Evolutionary conservation across 2,888 invertebrate species (phyloP).

Genomic region (Tigriopus californicus): DNA sequence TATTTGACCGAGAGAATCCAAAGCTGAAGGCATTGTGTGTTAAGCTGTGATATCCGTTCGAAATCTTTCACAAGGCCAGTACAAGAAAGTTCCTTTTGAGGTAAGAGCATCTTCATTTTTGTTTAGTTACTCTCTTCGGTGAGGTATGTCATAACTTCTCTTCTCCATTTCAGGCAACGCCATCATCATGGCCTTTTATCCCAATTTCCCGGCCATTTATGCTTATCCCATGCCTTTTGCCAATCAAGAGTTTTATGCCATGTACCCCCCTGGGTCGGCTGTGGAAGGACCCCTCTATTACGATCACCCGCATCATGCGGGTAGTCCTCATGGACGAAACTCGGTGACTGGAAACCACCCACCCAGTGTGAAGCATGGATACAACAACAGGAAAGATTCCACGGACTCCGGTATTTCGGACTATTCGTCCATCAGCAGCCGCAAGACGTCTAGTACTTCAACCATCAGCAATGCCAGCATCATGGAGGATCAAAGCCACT

Average conservation of each 20-base stretch:
- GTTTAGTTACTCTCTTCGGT: too few species aligned
- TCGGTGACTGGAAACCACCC: neutral
- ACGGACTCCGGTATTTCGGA: slow-evolving; percentile 8
- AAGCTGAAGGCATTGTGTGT: too few species aligned
- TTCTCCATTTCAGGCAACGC: neutral
- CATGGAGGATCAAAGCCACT: neutral
- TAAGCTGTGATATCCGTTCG: too few species aligned
- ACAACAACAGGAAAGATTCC: slow-evolving; percentile 13
- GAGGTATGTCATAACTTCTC: too few species aligned
- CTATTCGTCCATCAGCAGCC: neutral
- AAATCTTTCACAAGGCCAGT: too few species aligned
- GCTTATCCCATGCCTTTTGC: slow-evolving; percentile 16
- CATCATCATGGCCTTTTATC: slow-evolving; percentile 12
- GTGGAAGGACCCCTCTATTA: neutral
- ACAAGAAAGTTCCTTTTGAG: too few species aligned
- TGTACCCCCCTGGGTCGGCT: slow-evolving; percentile 9
- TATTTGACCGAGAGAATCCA: too few species aligned
- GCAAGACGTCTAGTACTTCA: slow-evolving; percentile 14
- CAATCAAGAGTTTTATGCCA: slow-evolving; percentile 16
- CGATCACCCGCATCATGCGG: neutral
- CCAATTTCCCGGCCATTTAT: slow-evolving; percentile 14
- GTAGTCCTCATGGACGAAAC: neutral
- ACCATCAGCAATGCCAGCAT: neutral
- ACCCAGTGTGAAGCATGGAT: neutral
- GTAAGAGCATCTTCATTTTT: too few species aligned